These are phyloP conservation scores for Epizoanthus illoricatus DNA, from an alignment of 92 coral and sea anemone species.

Conservation along the genomic window DNA sequence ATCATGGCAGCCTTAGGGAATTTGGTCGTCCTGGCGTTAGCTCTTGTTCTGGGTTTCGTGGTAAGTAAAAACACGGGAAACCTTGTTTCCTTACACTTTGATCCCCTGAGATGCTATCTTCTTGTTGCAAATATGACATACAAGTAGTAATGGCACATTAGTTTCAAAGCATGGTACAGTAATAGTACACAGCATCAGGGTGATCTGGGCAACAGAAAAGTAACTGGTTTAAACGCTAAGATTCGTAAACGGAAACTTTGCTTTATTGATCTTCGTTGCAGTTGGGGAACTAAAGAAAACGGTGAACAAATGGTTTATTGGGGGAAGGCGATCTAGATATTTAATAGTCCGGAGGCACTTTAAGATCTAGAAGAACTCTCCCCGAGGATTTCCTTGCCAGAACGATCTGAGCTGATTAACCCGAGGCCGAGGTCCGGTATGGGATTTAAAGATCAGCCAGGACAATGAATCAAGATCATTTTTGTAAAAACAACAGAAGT, in stretches of 20 bases:
- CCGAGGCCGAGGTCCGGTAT: no score
- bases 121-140: background rate
- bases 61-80: constrained; percentile 1
- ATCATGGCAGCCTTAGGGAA: constrained; percentile 21
- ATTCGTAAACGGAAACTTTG: no score
- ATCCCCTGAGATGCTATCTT: constrained; percentile 17
- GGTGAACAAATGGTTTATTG: no score
- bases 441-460: background rate
- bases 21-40: constrained; percentile 2
- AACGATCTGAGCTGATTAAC: background rate
- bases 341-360: no score
- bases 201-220: no score
- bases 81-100: background rate
- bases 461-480: background rate
- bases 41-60: constrained; percentile 2
- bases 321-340: no score
- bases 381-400: constrained; percentile 7
- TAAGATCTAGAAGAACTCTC: background rate
- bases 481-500: constrained; percentile 2
- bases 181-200: no score
- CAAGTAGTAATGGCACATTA: background rate
- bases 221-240: no score
- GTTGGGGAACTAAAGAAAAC: no score
- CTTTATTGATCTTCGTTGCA: no score
- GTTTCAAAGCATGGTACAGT: no score